Percentiles rank a stretch among this genome's conserved stretches.
Evolutionary conservation across 2,888 invertebrate genomes (phyloP).

Genomic region (Dione juno): DNA sequence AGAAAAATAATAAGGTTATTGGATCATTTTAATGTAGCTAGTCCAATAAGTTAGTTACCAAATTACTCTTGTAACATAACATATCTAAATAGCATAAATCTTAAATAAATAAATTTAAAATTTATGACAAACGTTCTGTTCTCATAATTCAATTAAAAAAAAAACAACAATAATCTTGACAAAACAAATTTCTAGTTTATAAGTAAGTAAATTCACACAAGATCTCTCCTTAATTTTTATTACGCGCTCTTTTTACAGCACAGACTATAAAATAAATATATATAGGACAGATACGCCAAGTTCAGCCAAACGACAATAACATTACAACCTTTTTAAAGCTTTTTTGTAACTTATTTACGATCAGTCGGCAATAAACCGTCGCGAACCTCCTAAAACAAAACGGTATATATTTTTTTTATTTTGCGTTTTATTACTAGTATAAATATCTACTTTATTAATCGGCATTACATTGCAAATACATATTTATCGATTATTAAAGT

Average conservation of each 20-base stretch:
- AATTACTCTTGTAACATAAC: too few species aligned
- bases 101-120: too few species aligned
- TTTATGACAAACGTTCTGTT: too few species aligned
- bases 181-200: constrained; percentile 21
- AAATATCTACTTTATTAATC: constrained; percentile 17
- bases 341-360: constrained; percentile 42
- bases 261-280: constrained; percentile 39
- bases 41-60: too few species aligned
- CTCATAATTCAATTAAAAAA: not conserved
- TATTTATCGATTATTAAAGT: not conserved
- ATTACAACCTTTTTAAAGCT: constrained; percentile 40
- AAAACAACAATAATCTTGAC: not conserved
- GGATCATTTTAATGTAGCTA: too few species aligned
- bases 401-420: constrained; percentile 25
- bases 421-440: constrained; percentile 22
- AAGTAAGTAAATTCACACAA: constrained; percentile 25
- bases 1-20: too few species aligned
- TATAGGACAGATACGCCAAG: constrained; percentile 34
- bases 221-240: constrained; percentile 33
- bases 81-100: too few species aligned
- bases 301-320: constrained; percentile 38
- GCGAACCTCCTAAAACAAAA: constrained; percentile 33
- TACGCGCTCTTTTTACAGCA: constrained; percentile 36
- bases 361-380: constrained; percentile 36
- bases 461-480: not conserved